Evolutionary conservation across 2,797 vertebrate genomes (phyloP), one percentile per base, ranked within the genome.

Genomic region (Schizopygopsis pylzovi): DNA sequence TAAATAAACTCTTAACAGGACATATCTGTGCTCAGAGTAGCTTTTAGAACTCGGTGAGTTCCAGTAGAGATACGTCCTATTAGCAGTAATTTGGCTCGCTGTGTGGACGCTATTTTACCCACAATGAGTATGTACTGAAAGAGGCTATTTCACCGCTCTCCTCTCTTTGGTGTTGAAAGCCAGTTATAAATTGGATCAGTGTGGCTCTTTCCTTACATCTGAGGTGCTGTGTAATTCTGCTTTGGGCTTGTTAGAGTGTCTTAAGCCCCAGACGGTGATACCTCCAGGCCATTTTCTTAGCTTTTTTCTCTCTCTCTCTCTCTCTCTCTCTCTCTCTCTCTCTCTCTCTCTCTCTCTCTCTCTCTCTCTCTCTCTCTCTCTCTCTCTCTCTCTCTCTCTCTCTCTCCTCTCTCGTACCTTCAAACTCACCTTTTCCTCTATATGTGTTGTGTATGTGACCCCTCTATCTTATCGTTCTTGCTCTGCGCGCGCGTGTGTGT

Each of bases 11-110:
- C 81, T 83, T 86, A 79, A 78, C 54, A 37, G 39, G 75, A 61
- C 65, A 47, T 61, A 33, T 47, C 78, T 77, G 63, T 79, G 86
- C 56, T 67, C 67, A 56, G 68, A 73, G 82, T 83, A 80, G 77
- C 82, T 84, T 63, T 75, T 54, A 73, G 68, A 49, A 81, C 49
- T 47, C 20, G 10, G 22, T 39, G 83, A 87, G 88, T 87, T 89
- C 90, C 92, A 90, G 92, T 90, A 92, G 93, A 93, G 93, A 89
- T 59, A 93, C 89, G 89, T 91, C 93, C 93, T 93, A 93, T 95
- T 94, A 94, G 89, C 77, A 90, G 92, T 92, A 92, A 95, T 95
- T 94, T 94, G 90, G 91, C 89, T 90, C 89, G 89, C 90, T 90
- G 92, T 93, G 93, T 93, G 89, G 92, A 91, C 89, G 85, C 93